Conservation (phyloP, 1,140 invertebrate species). For the Drosophila ananassae region DNA sequence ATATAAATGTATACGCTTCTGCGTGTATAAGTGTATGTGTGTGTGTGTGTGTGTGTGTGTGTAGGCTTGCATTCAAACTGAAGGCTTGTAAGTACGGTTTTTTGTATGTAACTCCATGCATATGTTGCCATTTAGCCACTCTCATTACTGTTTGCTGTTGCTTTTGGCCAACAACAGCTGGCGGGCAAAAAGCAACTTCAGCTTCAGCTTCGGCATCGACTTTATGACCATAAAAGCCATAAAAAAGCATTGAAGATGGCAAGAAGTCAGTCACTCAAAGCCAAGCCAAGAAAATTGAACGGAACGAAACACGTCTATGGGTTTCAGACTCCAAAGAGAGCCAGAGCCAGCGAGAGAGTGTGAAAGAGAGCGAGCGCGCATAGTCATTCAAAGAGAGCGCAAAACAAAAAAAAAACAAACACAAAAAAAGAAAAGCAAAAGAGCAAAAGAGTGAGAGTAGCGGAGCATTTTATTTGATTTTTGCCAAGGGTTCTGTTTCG, state of each 20-base stretch:
- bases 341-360: conserved; percentile 14
- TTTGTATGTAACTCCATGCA: conserved; percentile 42
- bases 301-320: conserved; percentile 4
- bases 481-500: conserved; percentile 21
- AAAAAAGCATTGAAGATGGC: conserved; percentile 70
- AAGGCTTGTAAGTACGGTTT: conserved; percentile 1
- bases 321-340: neutral
- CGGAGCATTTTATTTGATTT: too few relatives aligned
- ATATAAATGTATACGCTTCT: conserved; percentile 7
- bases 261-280: conserved; percentile 51
- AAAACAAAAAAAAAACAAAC: neutral
- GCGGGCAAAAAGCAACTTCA: conserved; percentile 25
- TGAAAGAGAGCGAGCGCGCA: conserved; percentile 23
- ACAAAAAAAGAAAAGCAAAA: too few relatives aligned
- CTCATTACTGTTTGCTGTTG: conserved; percentile 21
- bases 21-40: neutral
- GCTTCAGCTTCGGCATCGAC: conserved; percentile 74
- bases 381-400: neutral
- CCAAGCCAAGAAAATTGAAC: conserved; percentile 49
- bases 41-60: conserved; percentile 1
- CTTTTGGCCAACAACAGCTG: conserved; percentile 30
- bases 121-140: conserved; percentile 67
- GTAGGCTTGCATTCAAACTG: conserved; percentile 13
- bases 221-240: conserved; percentile 77
- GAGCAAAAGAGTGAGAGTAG: too few relatives aligned